A percentile compares a stretch with the other conserved stretches of the same genome.
phyloP scores from a whole-genome alignment of 2,113 vertebrate genomes.

The Neodon shergylaensis region DNA sequence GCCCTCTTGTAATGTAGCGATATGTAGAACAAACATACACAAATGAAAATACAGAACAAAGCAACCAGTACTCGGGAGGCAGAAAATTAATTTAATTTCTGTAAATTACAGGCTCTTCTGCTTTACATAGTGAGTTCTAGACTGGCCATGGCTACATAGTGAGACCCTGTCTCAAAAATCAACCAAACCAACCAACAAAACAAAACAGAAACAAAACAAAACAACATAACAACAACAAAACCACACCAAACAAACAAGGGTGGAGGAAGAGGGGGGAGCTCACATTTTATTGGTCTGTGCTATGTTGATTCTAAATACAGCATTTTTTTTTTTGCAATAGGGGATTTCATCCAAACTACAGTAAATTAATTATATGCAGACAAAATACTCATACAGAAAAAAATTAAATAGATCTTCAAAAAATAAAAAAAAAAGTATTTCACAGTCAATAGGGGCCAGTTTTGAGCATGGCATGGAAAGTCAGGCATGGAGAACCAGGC shows the following conservation, averaged over 20 bases:
- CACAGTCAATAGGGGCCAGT: not conserved
- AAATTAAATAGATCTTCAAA: not conserved
- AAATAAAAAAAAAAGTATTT: not conserved
- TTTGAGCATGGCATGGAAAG: not conserved
- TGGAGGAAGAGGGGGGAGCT: not conserved
- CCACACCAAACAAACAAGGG: not conserved
- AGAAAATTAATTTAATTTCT: not conserved
- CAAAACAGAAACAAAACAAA: not conserved
- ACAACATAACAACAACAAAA: not conserved
- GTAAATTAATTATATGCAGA: not conserved
- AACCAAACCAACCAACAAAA: not conserved
- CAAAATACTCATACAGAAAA: not conserved
- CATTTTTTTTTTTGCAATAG: not conserved
- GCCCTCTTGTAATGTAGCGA: not conserved
- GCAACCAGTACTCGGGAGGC: not conserved
- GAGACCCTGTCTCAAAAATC: not conserved
- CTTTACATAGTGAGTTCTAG: not conserved
- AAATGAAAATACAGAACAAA: not conserved
- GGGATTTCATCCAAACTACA: constrained; percentile 6
- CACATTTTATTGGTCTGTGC: not conserved
- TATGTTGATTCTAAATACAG: not conserved
- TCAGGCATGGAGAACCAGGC: not conserved
- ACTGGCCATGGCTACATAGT: not conserved
- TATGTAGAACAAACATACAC: not conserved
- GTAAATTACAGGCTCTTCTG: not conserved